Base-by-base conservation (phyloP, 1,140 invertebrate genomes). In the Halictus rubicundus region DNA sequence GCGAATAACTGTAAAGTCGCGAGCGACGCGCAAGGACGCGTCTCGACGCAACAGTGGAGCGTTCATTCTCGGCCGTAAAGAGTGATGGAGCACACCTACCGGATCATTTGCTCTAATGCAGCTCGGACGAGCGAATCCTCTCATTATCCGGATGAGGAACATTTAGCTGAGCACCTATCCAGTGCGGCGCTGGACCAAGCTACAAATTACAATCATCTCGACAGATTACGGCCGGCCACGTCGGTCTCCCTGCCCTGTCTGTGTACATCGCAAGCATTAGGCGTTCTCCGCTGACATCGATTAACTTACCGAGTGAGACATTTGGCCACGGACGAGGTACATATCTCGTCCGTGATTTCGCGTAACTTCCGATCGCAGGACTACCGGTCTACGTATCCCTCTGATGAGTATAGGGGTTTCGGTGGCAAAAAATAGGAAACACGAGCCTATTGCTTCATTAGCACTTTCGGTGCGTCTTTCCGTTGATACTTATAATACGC, bases 121-220 rank as follows among this genome's bases (percentile, higher is more conserved):
- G 46, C 32, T 46, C 25, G 63, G 9, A 77, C 61, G 69, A 64
- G 73, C 49, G 68, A 82, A 78, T 82, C 79, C 82, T 68, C 68
- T 82, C 82, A 82, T 84, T 84, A 84, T 68, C 68, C 49, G 69
- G 57, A 84, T 57, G 80, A 68, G 82, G 39, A 77, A 78, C 82
- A 72, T 82, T 84, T 72, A 71, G 79, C 10, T 42, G 69, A 69
- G 69, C 82, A 78, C 69, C 82, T 77, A 81, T 73, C 54, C 70
- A 49, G n/a, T 9, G 49, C 32, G 39, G 23, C 64, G 61, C 49
- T 49, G 54, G 79, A 52, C 25, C 71, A 23, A 10, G 37, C 42
- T 68, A 81, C 82, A 83, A 81, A 83, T 83, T 81, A 81, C 73
- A 42, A 83, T 81, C 79, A 74, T 81, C 78, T 25, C 52, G 77